These are phyloP conservation scores for Mayetiola destructor DNA, from an alignment of 2,888 invertebrate genomes.

Conservation along the genomic window DNA sequence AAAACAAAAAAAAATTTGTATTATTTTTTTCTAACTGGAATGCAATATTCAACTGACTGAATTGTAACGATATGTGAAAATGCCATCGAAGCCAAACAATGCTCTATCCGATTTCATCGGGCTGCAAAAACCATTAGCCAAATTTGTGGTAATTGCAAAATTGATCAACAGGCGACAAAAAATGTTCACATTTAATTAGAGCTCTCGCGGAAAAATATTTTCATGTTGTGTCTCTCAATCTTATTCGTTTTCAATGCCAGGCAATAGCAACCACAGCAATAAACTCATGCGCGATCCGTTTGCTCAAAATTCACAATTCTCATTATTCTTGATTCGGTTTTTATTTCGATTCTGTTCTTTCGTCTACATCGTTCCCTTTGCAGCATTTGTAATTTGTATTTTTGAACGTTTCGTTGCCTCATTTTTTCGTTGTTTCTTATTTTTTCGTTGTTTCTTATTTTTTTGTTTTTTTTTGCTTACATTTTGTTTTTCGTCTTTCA, in stretches of 20 bases:
- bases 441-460: not conserved
- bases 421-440: not conserved
- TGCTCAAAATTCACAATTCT: not conserved
- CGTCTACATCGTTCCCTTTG: too few relatives aligned
- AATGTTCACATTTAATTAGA: conserved; percentile 13
- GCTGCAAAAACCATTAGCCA: not conserved
- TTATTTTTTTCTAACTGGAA: not conserved
- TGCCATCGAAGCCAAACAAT: not conserved
- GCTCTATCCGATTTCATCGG: not conserved
- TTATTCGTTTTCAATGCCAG: conserved; percentile 4
- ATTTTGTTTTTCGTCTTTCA: not conserved
- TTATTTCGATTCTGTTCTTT: too few relatives aligned
- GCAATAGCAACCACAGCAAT: too few relatives aligned
- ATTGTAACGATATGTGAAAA: too few relatives aligned
- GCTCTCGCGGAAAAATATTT: conserved; percentile 12
- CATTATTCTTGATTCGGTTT: not conserved
- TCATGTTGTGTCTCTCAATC: conserved; percentile 3
- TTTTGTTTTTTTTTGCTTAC: not conserved
- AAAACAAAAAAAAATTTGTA: not conserved
- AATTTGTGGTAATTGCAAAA: conserved; percentile 11
- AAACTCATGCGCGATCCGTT: too few relatives aligned
- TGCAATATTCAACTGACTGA: not conserved
- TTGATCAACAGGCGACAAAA: conserved; percentile 12
- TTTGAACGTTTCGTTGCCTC: not conserved
- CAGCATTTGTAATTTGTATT: too few relatives aligned